Conservation (phyloP, 2,888 invertebrate species). For the Odontomyia ornata region DNA sequence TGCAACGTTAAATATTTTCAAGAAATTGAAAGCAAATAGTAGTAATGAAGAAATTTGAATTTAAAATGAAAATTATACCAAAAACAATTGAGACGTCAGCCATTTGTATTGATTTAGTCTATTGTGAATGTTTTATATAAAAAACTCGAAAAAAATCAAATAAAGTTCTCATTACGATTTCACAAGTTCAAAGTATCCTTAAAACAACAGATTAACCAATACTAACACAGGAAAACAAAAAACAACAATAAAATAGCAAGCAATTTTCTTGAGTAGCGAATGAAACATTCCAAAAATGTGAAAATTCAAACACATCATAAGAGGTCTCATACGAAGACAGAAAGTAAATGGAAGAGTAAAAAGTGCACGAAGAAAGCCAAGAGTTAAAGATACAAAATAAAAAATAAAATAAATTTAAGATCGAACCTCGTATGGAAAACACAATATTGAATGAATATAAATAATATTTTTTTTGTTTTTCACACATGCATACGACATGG, state of each 20-base stretch:
- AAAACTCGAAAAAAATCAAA: background rate
- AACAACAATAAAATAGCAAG: conserved; percentile 2
- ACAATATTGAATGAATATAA: conserved; percentile 5
- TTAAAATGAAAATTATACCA: no score
- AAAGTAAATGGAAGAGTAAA: background rate
- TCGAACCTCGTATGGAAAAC: background rate
- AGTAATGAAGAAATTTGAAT: background rate
- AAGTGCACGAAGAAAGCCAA: background rate
- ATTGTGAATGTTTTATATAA: background rate
- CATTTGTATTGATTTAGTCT: background rate
- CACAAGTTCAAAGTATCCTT: background rate
- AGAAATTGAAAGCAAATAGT: background rate
- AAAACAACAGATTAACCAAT: background rate
- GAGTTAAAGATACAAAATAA: background rate
- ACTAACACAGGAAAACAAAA: background rate
- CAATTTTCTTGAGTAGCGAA: background rate
- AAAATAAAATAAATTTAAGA: background rate
- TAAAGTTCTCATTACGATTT: background rate
- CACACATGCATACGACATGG: conserved; percentile 1
- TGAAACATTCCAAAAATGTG: background rate
- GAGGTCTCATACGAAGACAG: background rate
- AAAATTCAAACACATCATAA: background rate
- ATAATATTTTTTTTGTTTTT: background rate
- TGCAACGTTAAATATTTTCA: background rate
- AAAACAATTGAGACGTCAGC: background rate